A percentile compares a stretch with the other conserved stretches of the same genome.
Evolutionary conservation across 2,888 invertebrate genomes (phyloP).

Genomic region (Dicranocentrus wangi): DNA sequence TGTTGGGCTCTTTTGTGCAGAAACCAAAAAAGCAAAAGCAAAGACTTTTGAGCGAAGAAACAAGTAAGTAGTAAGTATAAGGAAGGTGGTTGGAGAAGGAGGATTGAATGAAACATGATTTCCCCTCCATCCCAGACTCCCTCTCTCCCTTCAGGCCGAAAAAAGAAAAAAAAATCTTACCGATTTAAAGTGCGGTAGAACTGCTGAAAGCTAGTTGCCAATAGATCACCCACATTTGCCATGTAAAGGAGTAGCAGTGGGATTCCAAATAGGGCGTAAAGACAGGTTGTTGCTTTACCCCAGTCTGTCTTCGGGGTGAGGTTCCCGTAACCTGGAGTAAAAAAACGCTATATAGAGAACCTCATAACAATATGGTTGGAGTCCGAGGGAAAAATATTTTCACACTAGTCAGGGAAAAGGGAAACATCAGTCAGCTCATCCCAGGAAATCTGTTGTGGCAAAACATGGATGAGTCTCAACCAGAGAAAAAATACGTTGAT

Average conservation of each 20-base stretch:
- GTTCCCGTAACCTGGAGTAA: slow-evolving; percentile 69
- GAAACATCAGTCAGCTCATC: too few species aligned
- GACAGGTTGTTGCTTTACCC: slow-evolving; percentile 72
- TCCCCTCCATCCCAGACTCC: not conserved
- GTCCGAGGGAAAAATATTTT: too few species aligned
- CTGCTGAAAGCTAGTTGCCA: slow-evolving; percentile 72
- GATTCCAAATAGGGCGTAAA: slow-evolving; percentile 72
- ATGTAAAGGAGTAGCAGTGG: slow-evolving; percentile 72
- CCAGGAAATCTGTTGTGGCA: too few species aligned
- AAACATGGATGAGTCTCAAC: too few species aligned
- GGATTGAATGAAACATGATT: slow-evolving; percentile 43
- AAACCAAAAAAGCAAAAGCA: too few species aligned
- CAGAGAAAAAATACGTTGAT: too few species aligned
- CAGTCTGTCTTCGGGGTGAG: slow-evolving; percentile 72
- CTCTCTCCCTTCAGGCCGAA: not conserved
- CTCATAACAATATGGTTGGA: too few species aligned
- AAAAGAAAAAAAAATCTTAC: slow-evolving; percentile 56
- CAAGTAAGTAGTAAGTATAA: too few species aligned
- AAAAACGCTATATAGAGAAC: too few species aligned
- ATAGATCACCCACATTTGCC: slow-evolving; percentile 72
- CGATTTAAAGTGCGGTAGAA: slow-evolving; percentile 72
- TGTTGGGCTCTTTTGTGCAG: slow-evolving; percentile 9
- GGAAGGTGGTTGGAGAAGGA: too few species aligned
- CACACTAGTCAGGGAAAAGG: too few species aligned
- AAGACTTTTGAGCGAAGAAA: slow-evolving; percentile 52